Conservation (phyloP, 2,888 invertebrate genomes). For the Parasteatoda lunata region DNA sequence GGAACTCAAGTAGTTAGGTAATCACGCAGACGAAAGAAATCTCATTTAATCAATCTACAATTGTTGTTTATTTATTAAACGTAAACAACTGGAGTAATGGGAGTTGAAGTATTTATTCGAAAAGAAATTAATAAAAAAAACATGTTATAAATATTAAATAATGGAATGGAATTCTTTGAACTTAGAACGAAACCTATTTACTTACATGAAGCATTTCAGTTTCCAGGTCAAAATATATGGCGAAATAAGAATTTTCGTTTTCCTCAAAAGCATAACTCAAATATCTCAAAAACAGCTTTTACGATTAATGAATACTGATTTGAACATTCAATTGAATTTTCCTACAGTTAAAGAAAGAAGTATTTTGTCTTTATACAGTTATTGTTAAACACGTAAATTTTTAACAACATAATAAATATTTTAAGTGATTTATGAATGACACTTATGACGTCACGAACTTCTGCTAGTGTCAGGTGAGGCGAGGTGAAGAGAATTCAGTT, state of each 20-base stretch:
- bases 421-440: too few relatives aligned
- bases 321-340: too few relatives aligned
- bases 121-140: not conserved
- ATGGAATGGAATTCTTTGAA: not conserved
- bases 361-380: too few relatives aligned
- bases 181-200: not conserved
- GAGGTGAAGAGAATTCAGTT: too few relatives aligned
- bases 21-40: not conserved
- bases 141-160: not conserved
- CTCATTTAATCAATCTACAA: not conserved
- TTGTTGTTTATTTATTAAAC: not conserved
- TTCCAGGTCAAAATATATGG: not conserved
- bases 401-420: too few relatives aligned
- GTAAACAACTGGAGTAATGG: slow-evolving; percentile 8
- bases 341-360: too few relatives aligned
- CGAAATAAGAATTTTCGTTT: not conserved
- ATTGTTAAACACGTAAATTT: too few relatives aligned
- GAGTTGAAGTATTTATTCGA: slow-evolving; percentile 18
- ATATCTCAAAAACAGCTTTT: too few relatives aligned
- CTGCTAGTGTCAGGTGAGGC: too few relatives aligned
- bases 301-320: too few relatives aligned
- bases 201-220: not conserved
- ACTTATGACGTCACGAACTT: too few relatives aligned
- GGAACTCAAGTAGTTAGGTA: not conserved
- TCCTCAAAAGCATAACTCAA: not conserved